phyloP scores from a whole-genome alignment of 1,140 invertebrate genomes.

The Cylas formicarius region DNA sequence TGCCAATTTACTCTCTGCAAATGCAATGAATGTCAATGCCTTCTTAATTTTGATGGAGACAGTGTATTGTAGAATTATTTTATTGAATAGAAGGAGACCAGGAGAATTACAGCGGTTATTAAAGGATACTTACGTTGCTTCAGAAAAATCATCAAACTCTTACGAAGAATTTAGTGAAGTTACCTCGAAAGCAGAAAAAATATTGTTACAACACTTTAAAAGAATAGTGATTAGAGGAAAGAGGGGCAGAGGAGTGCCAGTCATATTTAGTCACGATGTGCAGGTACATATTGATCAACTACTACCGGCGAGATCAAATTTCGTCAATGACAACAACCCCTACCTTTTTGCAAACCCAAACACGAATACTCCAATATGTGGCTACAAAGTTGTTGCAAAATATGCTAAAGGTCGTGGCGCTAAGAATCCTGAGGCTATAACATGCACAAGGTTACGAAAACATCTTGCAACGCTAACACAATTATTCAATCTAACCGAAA shows the following conservation, averaged over 20 bases:
- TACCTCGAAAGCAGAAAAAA: constrained; percentile 16
- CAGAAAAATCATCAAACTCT: constrained; percentile 5
- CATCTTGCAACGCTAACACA: constrained; percentile 38
- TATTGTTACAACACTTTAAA: constrained; percentile 18
- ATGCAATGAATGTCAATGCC: constrained; percentile 13
- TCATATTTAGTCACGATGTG: constrained; percentile 18
- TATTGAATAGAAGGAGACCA: constrained; percentile 31
- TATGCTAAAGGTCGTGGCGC: constrained; percentile 13
- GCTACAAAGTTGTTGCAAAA: constrained; percentile 12
- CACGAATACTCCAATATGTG: constrained; percentile 9
- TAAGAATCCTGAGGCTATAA: constrained; percentile 17
- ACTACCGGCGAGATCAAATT: constrained; percentile 9
- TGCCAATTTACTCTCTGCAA: constrained; percentile 6
- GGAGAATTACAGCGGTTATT: constrained; percentile 29
- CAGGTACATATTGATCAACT: constrained; percentile 13
- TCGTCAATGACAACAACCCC: constrained; percentile 15
- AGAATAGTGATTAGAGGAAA: constrained; percentile 23
- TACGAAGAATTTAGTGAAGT: constrained; percentile 17
- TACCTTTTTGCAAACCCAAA: constrained; percentile 29
- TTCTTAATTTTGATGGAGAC: constrained; percentile 27
- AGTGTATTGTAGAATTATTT: constrained; percentile 26
- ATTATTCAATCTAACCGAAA: constrained; percentile 34
- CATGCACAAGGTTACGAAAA: constrained; percentile 32
- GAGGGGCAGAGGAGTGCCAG: constrained; percentile 16
- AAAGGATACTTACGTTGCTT: constrained; percentile 2